Percentiles rank a stretch among this genome's conserved stretches.
Evolutionary conservation across 2,888 invertebrate genomes (phyloP).

Genomic region (Amiota communis): DNA sequence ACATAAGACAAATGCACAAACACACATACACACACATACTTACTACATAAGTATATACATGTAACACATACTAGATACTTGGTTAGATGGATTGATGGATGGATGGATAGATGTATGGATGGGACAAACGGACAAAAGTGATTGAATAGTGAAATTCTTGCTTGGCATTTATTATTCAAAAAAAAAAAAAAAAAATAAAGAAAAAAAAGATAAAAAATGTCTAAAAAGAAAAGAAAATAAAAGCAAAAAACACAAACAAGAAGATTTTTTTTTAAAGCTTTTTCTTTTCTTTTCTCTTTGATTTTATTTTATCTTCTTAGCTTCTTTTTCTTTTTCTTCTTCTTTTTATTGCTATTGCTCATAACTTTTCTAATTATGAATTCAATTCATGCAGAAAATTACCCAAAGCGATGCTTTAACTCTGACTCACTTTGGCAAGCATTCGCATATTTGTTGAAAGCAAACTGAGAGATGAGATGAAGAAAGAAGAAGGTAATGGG

Average conservation of each 20-base stretch:
- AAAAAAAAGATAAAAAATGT: neutral
- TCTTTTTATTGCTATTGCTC: slow-evolving; percentile 11
- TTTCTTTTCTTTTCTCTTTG: slow-evolving; percentile 15
- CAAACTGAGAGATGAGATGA: too few species aligned
- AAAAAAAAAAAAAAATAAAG: neutral
- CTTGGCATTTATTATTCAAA: neutral
- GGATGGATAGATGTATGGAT: neutral
- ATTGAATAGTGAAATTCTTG: slow-evolving; percentile 6
- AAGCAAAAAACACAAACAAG: slow-evolving; percentile 19
- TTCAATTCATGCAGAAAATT: slow-evolving; percentile 68
- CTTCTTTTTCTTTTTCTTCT: slow-evolving; percentile 3
- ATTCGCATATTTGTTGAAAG: too few species aligned
- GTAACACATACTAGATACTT: neutral
- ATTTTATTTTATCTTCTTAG: neutral
- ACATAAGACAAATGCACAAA: slow-evolving; percentile 36
- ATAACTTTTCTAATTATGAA: slow-evolving; percentile 61
- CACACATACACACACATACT: slow-evolving; percentile 17
- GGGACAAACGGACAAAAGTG: neutral
- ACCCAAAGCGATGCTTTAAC: slow-evolving; percentile 47
- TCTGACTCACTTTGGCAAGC: slow-evolving; percentile 13
- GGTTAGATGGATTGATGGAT: neutral
- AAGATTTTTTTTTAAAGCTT: slow-evolving; percentile 15
- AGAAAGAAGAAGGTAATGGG: too few species aligned
- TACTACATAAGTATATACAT: neutral
- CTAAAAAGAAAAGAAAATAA: neutral